These are phyloP conservation scores for Stratiolaelaps scimitus DNA, from an alignment of 1,140 invertebrate genomes.

Conservation along the genomic window DNA sequence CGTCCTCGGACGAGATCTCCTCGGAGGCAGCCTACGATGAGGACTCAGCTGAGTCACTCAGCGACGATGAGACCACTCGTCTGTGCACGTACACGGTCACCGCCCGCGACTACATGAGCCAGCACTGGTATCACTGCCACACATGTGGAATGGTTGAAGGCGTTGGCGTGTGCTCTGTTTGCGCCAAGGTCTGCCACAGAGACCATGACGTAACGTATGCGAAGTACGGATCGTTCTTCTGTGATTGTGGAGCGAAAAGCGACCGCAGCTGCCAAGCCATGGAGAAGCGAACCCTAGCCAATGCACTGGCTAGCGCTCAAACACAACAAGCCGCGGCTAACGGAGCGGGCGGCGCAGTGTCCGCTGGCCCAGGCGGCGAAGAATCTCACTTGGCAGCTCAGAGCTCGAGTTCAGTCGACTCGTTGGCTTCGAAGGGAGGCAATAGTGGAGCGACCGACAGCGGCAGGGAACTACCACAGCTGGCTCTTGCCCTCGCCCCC, in stretches of 20 bases:
- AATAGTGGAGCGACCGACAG: conserved; percentile 27
- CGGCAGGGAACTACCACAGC: not conserved
- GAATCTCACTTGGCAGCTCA: not conserved
- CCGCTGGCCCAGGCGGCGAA: conserved; percentile 12
- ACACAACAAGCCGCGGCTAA: not conserved
- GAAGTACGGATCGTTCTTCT: conserved; percentile 97
- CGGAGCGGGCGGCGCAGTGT: not conserved
- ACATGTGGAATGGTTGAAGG: conserved; percentile 96
- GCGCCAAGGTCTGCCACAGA: conserved; percentile 88
- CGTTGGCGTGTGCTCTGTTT: conserved; percentile 91
- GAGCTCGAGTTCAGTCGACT: conserved; percentile 17
- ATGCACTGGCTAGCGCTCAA: not conserved
- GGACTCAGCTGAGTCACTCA: conserved; percentile 54
- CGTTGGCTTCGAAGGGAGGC: conserved; percentile 13
- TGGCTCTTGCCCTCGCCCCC: conserved; percentile 2
- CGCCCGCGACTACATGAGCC: conserved; percentile 96
- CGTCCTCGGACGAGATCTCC: conserved; percentile 21
- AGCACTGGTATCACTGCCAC: conserved; percentile 88
- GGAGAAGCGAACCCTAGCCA: conserved; percentile 37
- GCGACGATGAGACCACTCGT: conserved; percentile 54
- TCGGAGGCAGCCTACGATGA: conserved; percentile 52
- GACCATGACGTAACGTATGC: conserved; percentile 94
- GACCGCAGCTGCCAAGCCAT: conserved; percentile 55
- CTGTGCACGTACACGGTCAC: conserved; percentile 93
- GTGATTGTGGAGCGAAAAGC: conserved; percentile 93